phyloP scores from a whole-genome alignment of 2,113 vertebrate genomes.

The Patagioenas fasciata region DNA sequence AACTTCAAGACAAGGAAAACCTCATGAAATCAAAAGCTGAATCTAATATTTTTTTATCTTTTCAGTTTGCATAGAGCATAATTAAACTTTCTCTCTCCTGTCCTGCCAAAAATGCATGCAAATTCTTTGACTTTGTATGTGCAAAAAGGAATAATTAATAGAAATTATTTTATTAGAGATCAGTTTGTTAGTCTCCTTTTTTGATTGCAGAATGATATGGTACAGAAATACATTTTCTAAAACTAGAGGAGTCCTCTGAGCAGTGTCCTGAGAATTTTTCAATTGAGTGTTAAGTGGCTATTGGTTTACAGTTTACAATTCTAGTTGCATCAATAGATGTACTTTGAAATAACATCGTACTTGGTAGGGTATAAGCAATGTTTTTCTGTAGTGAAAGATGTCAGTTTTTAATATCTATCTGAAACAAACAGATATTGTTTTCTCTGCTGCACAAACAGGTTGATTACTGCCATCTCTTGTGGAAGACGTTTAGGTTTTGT shows the following conservation, averaged over 20 bases:
- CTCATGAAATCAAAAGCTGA: not conserved
- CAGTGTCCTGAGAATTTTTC: not conserved
- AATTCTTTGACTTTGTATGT: not conserved
- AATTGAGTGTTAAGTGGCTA: not conserved
- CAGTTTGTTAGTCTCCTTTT: not conserved
- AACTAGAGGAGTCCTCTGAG: not conserved
- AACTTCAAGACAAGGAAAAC: not conserved
- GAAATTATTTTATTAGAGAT: not conserved
- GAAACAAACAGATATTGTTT: not conserved
- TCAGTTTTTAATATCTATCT: not conserved
- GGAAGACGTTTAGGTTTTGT: not conserved
- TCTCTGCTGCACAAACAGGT: not conserved
- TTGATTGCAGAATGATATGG: not conserved
- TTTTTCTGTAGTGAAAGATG: not conserved
- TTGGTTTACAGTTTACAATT: not conserved
- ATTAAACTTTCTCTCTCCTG: not conserved
- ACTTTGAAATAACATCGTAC: not conserved
- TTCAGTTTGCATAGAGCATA: not conserved
- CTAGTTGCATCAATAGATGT: not conserved
- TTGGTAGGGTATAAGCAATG: not conserved
- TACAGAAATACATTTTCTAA: not conserved
- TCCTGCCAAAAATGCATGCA: not conserved
- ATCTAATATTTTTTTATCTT: not conserved
- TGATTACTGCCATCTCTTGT: not conserved
- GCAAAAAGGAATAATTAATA: not conserved